phyloP scores from a whole-genome alignment of 1,140 invertebrate genomes.

The Pseudomyrmex pallidus region DNA sequence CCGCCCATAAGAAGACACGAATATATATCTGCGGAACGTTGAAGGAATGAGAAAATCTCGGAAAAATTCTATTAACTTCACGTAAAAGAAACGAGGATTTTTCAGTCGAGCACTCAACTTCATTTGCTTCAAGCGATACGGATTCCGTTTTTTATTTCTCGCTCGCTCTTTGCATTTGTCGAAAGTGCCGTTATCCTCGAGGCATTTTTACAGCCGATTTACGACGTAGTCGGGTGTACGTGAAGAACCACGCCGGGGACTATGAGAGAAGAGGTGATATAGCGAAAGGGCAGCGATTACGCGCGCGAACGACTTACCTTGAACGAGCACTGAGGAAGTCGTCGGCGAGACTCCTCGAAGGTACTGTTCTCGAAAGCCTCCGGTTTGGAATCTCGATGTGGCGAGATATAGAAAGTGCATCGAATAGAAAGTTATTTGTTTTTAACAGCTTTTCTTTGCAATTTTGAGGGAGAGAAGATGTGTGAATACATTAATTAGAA shows the following conservation, averaged over 20 bases:
- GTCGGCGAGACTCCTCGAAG: background rate
- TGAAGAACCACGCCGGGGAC: background rate
- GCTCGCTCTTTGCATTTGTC: constrained; percentile 29
- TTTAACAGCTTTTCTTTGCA: background rate
- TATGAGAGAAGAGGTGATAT: background rate
- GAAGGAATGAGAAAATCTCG: background rate
- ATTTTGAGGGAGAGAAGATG: background rate
- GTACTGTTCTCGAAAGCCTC: background rate
- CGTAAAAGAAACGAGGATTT: background rate
- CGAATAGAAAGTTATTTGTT: background rate
- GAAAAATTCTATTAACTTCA: constrained; percentile 17
- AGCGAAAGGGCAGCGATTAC: constrained; percentile 16
- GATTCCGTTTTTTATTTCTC: constrained; percentile 3
- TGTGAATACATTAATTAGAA: no score
- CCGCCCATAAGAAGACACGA: background rate
- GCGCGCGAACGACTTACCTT: background rate
- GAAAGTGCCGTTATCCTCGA: constrained; percentile 7
- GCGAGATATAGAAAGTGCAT: background rate
- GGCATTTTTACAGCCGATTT: constrained; percentile 23
- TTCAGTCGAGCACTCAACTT: constrained; percentile 6
- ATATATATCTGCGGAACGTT: background rate
- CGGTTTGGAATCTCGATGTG: background rate
- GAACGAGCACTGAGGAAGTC: background rate
- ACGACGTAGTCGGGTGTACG: background rate
- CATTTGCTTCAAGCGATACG: background rate